These are phyloP conservation scores for Pardalotus punctatus DNA, from an alignment of 2,113 vertebrate species.

Conservation along the genomic window DNA sequence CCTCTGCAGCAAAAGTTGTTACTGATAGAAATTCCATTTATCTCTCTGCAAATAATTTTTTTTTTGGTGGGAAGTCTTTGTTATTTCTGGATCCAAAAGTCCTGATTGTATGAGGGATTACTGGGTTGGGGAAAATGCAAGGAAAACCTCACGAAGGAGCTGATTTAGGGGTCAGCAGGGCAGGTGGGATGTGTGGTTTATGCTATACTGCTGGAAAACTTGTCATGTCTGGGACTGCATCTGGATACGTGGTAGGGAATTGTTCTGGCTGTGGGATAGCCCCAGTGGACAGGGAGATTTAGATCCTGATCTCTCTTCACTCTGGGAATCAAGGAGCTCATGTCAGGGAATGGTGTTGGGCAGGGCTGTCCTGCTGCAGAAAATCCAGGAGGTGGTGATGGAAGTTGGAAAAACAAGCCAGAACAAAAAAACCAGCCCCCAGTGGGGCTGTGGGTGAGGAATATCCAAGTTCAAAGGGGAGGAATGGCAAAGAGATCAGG, in stretches of 20 bases:
- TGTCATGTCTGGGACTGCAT: fast-evolving
- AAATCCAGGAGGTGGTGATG: fast-evolving
- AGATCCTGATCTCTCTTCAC: background rate
- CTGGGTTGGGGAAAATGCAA: fast-evolving
- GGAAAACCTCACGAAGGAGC: background rate
- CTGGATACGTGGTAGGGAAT: fast-evolving
- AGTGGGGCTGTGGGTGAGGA: background rate
- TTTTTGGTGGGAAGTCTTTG: background rate
- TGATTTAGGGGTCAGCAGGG: background rate
- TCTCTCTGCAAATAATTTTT: background rate
- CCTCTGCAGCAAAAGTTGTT: background rate
- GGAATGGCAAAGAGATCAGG: background rate
- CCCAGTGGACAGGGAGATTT: background rate
- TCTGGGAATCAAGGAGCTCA: fast-evolving
- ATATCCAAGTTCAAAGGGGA: background rate
- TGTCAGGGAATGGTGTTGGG: background rate
- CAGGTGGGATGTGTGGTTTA: background rate
- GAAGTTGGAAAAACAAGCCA: background rate
- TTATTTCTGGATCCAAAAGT: background rate
- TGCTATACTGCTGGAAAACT: background rate
- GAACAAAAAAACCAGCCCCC: background rate
- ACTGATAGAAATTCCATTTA: background rate
- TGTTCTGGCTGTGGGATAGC: background rate
- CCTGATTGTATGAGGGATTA: fast-evolving
- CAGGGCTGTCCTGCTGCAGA: background rate